phyloP scores from a whole-genome alignment of 1,140 invertebrate species.

The Zaprionus nigranus region DNA sequence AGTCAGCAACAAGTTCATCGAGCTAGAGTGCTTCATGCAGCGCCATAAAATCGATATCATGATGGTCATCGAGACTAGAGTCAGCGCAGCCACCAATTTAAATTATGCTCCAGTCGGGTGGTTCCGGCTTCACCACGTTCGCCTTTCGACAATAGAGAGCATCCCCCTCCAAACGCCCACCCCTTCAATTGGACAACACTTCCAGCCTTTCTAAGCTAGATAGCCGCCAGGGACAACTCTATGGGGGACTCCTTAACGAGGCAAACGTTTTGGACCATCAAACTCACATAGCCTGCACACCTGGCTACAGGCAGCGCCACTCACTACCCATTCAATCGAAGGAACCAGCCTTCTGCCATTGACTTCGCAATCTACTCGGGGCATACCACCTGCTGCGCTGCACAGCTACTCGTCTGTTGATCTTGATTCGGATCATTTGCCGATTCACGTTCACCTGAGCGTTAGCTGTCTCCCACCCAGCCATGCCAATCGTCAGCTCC shows the following conservation, averaged over 20 bases:
- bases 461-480: too few relatives aligned
- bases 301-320: conserved; percentile 26
- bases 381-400: neutral
- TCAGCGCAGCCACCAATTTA: neutral
- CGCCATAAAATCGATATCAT: conserved; percentile 1
- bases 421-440: conserved; percentile 10
- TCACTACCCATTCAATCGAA: conserved; percentile 6
- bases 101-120: too few relatives aligned
- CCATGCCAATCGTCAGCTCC: conserved; percentile 2
- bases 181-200: too few relatives aligned
- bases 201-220: too few relatives aligned
- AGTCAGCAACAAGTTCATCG: too few relatives aligned
- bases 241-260: too few relatives aligned
- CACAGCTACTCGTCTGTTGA: neutral
- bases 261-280: neutral
- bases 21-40: neutral
- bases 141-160: too few relatives aligned
- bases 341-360: conserved; percentile 20
- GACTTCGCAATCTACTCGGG: conserved; percentile 14
- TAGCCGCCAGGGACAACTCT: too few relatives aligned
- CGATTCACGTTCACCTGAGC: too few relatives aligned
- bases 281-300: neutral
- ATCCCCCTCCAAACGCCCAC: too few relatives aligned
- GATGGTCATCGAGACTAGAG: conserved; percentile 3
- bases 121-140: too few relatives aligned